Evolutionary conservation across 2,888 invertebrate genomes (phyloP), one percentile per base, ranked within the genome.

Genomic region (Ethmia dodecea): DNA sequence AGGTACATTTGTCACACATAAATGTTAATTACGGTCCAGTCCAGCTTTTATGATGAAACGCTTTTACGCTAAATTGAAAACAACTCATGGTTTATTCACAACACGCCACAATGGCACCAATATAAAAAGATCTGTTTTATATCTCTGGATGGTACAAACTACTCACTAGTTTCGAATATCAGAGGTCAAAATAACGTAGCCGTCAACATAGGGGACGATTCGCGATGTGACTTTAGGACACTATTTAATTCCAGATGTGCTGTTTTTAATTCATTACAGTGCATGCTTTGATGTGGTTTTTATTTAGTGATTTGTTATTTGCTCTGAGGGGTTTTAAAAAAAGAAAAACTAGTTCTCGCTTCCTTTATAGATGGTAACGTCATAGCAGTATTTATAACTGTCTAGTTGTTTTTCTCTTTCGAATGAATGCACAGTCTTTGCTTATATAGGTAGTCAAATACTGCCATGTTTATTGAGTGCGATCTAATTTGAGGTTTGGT

Each of bases 31-130:
- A 75, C 71, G 62, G 53, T 56, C 52, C 51, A 55, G 65, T 61
- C 62, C 58, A 49, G 69, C 66, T 67, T 79, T 80, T 81, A 80
- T 78, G 78, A 78, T 76, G 47, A 52, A 69, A 80, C 70, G 79
- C 83, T 83, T 80, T 83, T 78, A 80, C 79, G 77, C 71, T 63
- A 78, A 83, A 83, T 81, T 81, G 80, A 81, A 83, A 80, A 83
- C 80, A 80, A 70, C 78, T 81, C 83, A 83, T 83, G 80, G 76
- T 78, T 83, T 80, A 83, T 83, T 81, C 81, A 83, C 69, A 59
- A 61, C 76, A 61, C 57, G 68, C 54, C 55, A 64, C 55, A 43
- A 42, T 43, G 45, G 42, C n/a, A 42, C 79, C 78, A 76, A 55
- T 56, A 46, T 64, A 62, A 45, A 47, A 37, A 59, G 72, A 61